Evolutionary conservation across 2,797 vertebrate genomes (phyloP).

Genomic region (Phoxinus dragarum): DNA sequence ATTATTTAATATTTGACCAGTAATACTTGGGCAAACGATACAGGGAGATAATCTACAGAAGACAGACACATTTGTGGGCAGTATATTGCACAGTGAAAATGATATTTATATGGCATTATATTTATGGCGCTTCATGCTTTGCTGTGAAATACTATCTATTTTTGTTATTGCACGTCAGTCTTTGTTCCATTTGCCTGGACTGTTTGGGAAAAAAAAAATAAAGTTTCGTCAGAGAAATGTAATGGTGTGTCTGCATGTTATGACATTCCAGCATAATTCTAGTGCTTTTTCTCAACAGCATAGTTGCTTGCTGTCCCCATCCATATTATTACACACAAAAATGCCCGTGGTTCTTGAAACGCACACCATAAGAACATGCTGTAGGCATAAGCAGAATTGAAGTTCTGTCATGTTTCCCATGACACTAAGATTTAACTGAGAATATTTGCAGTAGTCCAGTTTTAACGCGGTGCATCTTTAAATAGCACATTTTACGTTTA

Average conservation of each 20-base stretch:
- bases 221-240: slow-evolving; percentile 8
- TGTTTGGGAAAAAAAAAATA: background rate
- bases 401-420: background rate
- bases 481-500: background rate
- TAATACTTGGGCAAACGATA: slow-evolving; percentile 37
- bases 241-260: slow-evolving; percentile 3
- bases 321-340: background rate
- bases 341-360: background rate
- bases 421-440: background rate
- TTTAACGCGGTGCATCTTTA: background rate
- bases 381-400: background rate
- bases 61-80: slow-evolving; percentile 1
- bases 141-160: background rate
- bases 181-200: background rate
- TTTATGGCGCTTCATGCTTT: slow-evolving; percentile 21
- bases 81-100: background rate
- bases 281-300: background rate
- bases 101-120: slow-evolving; percentile 5
- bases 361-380: background rate
- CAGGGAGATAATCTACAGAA: slow-evolving; percentile 24
- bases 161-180: background rate
- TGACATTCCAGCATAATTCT: background rate
- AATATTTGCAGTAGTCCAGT: background rate
- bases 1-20: background rate
- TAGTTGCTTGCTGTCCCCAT: background rate